Evolutionary conservation across 2,113 vertebrate species (phyloP).

Genomic region (Coryphaenoides rupestris): DNA sequence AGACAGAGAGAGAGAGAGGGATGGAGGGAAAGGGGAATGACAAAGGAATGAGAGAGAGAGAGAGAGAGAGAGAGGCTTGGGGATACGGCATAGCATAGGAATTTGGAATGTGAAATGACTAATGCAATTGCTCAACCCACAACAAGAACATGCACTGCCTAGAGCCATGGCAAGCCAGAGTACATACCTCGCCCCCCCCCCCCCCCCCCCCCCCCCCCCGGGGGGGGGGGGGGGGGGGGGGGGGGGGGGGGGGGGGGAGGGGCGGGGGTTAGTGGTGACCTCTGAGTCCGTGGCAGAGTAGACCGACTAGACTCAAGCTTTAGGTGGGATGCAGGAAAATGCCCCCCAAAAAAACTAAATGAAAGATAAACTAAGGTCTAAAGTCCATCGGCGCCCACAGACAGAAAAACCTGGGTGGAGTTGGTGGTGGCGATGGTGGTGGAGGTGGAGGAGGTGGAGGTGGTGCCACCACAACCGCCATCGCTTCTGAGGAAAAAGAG

Average conservation of each 20-base stretch:
- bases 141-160: constrained; percentile 77
- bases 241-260: constrained; percentile 36
- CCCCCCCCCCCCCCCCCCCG: constrained; percentile 50
- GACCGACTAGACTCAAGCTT: too few relatives aligned
- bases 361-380: too few relatives aligned
- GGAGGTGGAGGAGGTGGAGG: too few relatives aligned
- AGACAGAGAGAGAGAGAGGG: too few relatives aligned
- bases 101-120: constrained; percentile 79
- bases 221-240: constrained; percentile 39
- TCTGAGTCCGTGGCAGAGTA: background rate
- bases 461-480: too few relatives aligned
- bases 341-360: too few relatives aligned
- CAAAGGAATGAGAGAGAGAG: constrained; percentile 10
- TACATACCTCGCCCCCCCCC: constrained; percentile 56
- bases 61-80: constrained; percentile 29
- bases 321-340: too few relatives aligned
- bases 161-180: constrained; percentile 68
- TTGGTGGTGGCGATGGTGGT: too few relatives aligned
- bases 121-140: constrained; percentile 78
- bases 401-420: too few relatives aligned
- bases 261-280: too few relatives aligned
- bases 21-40: background rate
- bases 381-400: too few relatives aligned
- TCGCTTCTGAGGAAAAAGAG: too few relatives aligned
- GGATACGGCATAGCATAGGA: constrained; percentile 64